phyloP scores from a whole-genome alignment of 2,113 vertebrate genomes.

The Saccopteryx leptura region DNA sequence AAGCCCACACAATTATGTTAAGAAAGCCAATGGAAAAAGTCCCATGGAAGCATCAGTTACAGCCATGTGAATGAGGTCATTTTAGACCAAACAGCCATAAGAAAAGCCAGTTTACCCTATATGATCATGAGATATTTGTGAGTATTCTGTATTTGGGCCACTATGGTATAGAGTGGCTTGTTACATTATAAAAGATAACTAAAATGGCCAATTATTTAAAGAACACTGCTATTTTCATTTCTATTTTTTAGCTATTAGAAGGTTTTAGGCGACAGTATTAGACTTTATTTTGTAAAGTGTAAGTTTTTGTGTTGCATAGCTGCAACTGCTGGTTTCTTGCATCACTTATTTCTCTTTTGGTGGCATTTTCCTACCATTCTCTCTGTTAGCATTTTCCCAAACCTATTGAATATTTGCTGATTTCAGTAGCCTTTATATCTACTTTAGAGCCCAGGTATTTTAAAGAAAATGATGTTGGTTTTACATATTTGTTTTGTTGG shows the following conservation, averaged over 20 bases:
- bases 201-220: background rate
- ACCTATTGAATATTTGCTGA: background rate
- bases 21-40: background rate
- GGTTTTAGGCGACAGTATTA: background rate
- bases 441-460: background rate
- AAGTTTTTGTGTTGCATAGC: background rate
- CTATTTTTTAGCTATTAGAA: background rate
- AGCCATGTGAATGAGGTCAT: background rate
- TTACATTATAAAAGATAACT: background rate
- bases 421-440: background rate
- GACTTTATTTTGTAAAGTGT: background rate
- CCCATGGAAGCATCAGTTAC: fast-evolving
- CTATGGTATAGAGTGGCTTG: background rate
- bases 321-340: background rate
- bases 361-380: background rate
- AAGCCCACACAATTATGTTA: background rate
- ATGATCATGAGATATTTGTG: background rate
- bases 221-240: fast-evolving
- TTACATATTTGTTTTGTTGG: background rate
- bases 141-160: background rate
- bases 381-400: background rate
- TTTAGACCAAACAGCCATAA: background rate
- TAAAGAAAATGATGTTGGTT: background rate
- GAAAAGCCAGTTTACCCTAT: background rate
- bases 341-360: background rate